Percentiles rank a stretch among this genome's conserved stretches.
Conservation (phyloP, 1,140 invertebrate species). For the Hesperophylax magnus region DNA sequence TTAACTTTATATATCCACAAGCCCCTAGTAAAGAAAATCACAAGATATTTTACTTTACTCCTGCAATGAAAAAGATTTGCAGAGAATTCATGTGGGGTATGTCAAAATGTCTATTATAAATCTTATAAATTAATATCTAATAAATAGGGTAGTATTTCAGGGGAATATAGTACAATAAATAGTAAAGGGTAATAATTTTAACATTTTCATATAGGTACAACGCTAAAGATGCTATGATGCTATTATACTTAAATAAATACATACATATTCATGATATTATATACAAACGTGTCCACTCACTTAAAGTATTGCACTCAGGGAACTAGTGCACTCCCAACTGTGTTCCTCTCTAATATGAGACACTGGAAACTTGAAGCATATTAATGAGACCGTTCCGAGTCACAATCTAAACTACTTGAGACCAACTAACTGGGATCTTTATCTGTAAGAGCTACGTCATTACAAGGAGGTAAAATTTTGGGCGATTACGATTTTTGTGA, state of each 20-base stretch:
- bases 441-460: conserved; percentile 22
- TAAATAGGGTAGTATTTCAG: no score
- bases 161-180: no score
- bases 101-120: no score
- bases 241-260: background rate
- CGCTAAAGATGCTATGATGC: background rate
- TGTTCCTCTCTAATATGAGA: conserved; percentile 5
- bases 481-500: conserved; percentile 47
- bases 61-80: no score
- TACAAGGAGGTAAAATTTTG: conserved; percentile 41
- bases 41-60: no score
- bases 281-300: conserved; percentile 16
- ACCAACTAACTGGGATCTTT: conserved; percentile 1
- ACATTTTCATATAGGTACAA: background rate
- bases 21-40: no score
- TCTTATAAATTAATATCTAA: no score
- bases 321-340: background rate
- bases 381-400: conserved; percentile 14
- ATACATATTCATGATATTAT: background rate
- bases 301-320: conserved; percentile 1
- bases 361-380: conserved; percentile 31
- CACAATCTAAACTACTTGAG: conserved; percentile 20
- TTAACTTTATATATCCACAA: no score
- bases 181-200: background rate
- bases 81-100: no score